Evolutionary conservation across 1,140 invertebrate genomes (phyloP).

Genomic region (Neodiprion virginianus): DNA sequence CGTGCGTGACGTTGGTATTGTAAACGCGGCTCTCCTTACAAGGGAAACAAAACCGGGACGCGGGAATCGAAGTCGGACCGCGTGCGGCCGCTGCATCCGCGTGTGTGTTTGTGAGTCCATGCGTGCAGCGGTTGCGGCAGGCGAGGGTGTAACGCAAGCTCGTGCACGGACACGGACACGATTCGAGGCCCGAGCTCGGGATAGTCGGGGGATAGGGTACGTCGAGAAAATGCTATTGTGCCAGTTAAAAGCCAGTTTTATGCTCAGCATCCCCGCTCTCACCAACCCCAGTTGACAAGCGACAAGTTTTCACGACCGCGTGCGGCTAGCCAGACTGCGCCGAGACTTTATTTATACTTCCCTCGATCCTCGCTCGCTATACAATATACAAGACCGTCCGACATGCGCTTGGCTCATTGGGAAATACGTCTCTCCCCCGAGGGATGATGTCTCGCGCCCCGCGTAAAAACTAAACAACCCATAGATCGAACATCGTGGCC

Average conservation of each 20-base stretch:
- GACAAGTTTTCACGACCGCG: background rate
- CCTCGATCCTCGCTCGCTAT: background rate
- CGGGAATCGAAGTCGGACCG: background rate
- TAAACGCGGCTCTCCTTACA: too few relatives aligned
- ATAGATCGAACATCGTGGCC: too few relatives aligned
- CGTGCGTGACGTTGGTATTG: too few relatives aligned
- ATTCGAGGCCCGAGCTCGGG: too few relatives aligned
- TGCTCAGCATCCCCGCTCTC: background rate
- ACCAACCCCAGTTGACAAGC: conserved; percentile 2
- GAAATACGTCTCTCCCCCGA: background rate
- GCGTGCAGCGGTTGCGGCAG: too few relatives aligned
- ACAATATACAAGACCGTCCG: too few relatives aligned
- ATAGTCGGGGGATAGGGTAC: background rate
- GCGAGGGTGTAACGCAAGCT: too few relatives aligned
- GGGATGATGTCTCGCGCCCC: background rate
- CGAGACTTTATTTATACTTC: conserved; percentile 7
- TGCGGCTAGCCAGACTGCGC: background rate
- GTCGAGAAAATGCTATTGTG: background rate
- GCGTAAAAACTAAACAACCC: too few relatives aligned
- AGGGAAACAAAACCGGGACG: background rate
- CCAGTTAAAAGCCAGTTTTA: background rate
- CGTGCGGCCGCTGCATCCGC: too few relatives aligned
- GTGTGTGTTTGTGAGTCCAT: too few relatives aligned
- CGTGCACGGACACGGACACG: too few relatives aligned
- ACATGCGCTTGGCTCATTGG: background rate